These are phyloP conservation scores for Caloenas nicobarica DNA, from an alignment of 2,113 vertebrate species.

Conservation along the genomic window DNA sequence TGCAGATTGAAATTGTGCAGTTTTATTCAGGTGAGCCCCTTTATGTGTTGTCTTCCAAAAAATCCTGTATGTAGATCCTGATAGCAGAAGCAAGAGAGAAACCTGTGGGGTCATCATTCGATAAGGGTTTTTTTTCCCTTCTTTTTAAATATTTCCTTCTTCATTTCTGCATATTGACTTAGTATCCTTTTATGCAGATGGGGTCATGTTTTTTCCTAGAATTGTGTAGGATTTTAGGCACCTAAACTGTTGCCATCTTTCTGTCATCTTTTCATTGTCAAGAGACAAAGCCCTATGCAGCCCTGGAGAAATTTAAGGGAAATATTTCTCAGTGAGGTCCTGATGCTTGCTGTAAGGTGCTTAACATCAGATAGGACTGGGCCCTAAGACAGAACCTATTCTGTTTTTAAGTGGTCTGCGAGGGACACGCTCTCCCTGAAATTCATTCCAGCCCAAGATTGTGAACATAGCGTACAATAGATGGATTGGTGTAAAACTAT, in stretches of 20 bases:
- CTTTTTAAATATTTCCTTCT: not conserved
- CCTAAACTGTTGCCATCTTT: not conserved
- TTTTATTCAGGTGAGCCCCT: not conserved
- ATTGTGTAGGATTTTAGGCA: not conserved
- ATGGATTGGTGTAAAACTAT: slow-evolving; percentile 73
- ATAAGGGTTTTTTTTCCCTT: not conserved
- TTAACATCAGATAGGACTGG: slow-evolving; percentile 53
- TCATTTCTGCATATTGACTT: not conserved
- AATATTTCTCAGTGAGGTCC: slow-evolving; percentile 13
- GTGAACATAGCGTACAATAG: slow-evolving; percentile 60
- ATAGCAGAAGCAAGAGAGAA: not conserved
- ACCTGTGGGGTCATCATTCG: not conserved
- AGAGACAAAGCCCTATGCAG: not conserved
- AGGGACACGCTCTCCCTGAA: slow-evolving; percentile 41
- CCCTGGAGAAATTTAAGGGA: slow-evolving; percentile 15
- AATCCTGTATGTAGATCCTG: not conserved
- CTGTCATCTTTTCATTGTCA: slow-evolving; percentile 53
- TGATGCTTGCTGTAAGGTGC: slow-evolving; percentile 50
- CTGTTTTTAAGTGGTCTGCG: slow-evolving; percentile 40
- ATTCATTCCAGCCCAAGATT: slow-evolving; percentile 59
- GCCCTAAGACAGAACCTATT: slow-evolving; percentile 54
- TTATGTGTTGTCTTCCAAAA: not conserved
- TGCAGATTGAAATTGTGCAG: not conserved
- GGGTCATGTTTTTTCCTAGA: not conserved
- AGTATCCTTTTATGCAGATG: not conserved